phyloP scores from a whole-genome alignment of 2,797 vertebrate genomes.

The Pseudocheirus occidentalis region DNA sequence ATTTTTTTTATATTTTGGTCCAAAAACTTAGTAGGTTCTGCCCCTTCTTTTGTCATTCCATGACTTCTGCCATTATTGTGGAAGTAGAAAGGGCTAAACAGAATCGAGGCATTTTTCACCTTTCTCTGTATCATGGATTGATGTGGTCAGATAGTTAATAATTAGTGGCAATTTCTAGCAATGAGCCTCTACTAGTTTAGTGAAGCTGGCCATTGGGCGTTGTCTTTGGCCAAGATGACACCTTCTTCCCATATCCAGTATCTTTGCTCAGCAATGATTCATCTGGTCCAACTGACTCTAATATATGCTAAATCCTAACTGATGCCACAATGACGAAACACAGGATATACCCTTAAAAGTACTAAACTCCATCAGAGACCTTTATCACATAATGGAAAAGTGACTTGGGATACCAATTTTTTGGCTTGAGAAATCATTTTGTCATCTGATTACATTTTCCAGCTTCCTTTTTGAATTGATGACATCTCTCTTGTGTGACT shows the following conservation, averaged over 20 bases:
- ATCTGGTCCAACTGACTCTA: background rate
- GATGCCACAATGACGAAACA: background rate
- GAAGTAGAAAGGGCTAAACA: background rate
- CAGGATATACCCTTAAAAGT: background rate
- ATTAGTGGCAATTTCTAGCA: background rate
- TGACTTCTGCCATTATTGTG: background rate
- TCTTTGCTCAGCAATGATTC: background rate
- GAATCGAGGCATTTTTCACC: background rate
- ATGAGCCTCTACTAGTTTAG: background rate
- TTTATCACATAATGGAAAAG: background rate
- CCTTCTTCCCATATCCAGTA: background rate
- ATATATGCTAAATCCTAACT: background rate
- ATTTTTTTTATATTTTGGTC: background rate
- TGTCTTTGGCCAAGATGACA: background rate
- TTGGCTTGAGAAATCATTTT: background rate
- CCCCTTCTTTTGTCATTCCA: background rate
- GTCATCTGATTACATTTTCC: background rate
- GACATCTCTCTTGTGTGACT: background rate
- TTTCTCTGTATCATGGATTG: background rate
- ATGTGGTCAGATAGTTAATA: background rate
- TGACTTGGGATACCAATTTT: background rate
- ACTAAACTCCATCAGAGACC: background rate
- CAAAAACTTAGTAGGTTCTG: background rate
- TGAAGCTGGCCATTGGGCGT: background rate
- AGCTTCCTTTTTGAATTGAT: background rate